Base-by-base conservation (phyloP, 1,140 invertebrate genomes). In the Brachionus paranguensis region DNA sequence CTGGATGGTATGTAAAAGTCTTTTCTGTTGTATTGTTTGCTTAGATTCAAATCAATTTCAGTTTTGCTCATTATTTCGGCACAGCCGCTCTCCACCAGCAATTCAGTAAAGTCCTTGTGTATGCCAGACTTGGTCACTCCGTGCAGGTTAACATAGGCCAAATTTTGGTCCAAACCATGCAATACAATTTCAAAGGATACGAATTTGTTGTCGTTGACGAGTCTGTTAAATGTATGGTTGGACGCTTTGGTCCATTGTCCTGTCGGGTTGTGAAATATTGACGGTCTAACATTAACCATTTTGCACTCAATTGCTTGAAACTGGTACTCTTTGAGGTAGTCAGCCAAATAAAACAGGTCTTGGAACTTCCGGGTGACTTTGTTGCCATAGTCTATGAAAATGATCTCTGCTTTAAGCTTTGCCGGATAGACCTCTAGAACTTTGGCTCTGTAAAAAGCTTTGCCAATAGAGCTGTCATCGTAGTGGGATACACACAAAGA, bases 241-340 rank as follows among this genome's bases (percentile, higher is more conserved):
- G 72, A 76, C 12, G 24, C 50, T 24, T 76, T 76, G 24, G 72
- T 53, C 78, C 78, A 81, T 12, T 27, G 24, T 11, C 78, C 78
- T 27, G n/a, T 81, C 10, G 64, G 78, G 17, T 64, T 64, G 7
- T 60, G n/a, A 27, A 68, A 45, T 64, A 64, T 24, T 14, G 33
- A 60, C 6, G 78, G 53, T 81, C 43, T 81, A 4, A 81, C 33
- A 27, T 81, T 81, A 0, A 81, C 12, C 10, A 81, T 60, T 81
- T 81, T 60, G 60, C 78, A 81, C 12, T 81, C 78, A 3, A 81
- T 20, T 24, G 78, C 78, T 64, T 81, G 78, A 47, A 27, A 81
- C 24, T 53, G 78, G 17, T 29, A 81, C 60, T 64, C 50, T 20
- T 64, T 64, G 6, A 81, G 53, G 20, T 65, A 20, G 12, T 60